Conservation (phyloP, 2,113 vertebrate species). For the Hypanus sabinus region DNA sequence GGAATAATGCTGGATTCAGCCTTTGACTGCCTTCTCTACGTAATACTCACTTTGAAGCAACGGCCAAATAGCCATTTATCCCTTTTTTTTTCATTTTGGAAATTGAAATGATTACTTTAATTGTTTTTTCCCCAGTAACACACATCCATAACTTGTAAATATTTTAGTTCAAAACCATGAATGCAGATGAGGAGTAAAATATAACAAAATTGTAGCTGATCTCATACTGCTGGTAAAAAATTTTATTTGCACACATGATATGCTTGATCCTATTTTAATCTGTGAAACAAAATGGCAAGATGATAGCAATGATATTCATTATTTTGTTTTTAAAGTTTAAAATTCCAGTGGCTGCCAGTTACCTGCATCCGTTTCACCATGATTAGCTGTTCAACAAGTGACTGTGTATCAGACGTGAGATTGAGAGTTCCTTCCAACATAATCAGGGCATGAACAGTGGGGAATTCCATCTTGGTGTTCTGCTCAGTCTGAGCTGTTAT, state of each 20-base stretch:
- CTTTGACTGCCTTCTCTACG: background rate
- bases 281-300: background rate
- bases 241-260: background rate
- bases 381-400: slow-evolving; percentile 90
- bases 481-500: slow-evolving; percentile 74
- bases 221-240: background rate
- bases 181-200: background rate
- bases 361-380: slow-evolving; percentile 99
- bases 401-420: slow-evolving; percentile 85
- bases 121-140: background rate
- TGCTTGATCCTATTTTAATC: background rate
- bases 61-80: background rate
- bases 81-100: background rate
- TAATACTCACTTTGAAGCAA: background rate
- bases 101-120: background rate
- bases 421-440: slow-evolving; percentile 97
- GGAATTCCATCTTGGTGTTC: slow-evolving; percentile 72
- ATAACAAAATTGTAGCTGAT: background rate
- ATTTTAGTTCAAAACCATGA: background rate
- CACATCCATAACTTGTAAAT: background rate
- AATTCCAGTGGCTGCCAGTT: background rate
- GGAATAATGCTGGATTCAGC: background rate
- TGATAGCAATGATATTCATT: background rate
- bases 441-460: slow-evolving; percentile 83
- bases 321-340: background rate